Conservation (phyloP, 2,113 vertebrate genomes). For the Sigmodon hispidus region DNA sequence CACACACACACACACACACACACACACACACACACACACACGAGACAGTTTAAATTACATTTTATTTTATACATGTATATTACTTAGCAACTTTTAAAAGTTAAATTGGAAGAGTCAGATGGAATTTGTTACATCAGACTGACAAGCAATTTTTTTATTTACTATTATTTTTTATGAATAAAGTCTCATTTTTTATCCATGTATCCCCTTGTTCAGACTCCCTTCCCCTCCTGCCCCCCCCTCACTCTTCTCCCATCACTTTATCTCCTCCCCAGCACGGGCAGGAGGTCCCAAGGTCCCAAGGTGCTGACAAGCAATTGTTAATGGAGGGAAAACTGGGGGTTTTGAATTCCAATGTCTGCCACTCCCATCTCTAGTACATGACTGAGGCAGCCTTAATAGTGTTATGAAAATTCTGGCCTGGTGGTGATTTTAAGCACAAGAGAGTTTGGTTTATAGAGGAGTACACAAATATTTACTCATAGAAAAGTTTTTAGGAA, state of each 20-base stretch:
- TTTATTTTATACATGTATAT: constrained; percentile 42
- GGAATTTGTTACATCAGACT: background rate
- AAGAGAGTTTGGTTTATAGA: background rate
- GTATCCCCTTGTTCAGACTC: too few species aligned
- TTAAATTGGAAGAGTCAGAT: constrained; percentile 58
- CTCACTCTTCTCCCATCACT: too few species aligned
- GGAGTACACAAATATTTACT: background rate
- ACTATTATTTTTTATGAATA: too few species aligned
- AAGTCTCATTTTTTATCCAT: too few species aligned
- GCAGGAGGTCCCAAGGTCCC: too few species aligned
- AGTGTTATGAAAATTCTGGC: background rate
- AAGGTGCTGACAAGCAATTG: too few species aligned
- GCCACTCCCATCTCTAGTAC: background rate
- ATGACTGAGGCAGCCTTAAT: background rate
- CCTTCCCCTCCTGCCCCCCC: too few species aligned
- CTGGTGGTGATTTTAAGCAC: background rate
- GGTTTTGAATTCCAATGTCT: background rate
- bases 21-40: background rate
- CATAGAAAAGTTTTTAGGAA: constrained; percentile 67
- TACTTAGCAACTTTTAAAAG: constrained; percentile 63
- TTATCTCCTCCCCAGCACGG: too few species aligned
- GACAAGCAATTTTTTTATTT: too few species aligned
- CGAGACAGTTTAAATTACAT: background rate
- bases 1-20: background rate
- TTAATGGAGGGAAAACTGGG: background rate